A percentile compares a stretch with the other conserved stretches of the same genome.
phyloP scores from a whole-genome alignment of 1,140 invertebrate genomes.

The Psilanteris sp. region DNA sequence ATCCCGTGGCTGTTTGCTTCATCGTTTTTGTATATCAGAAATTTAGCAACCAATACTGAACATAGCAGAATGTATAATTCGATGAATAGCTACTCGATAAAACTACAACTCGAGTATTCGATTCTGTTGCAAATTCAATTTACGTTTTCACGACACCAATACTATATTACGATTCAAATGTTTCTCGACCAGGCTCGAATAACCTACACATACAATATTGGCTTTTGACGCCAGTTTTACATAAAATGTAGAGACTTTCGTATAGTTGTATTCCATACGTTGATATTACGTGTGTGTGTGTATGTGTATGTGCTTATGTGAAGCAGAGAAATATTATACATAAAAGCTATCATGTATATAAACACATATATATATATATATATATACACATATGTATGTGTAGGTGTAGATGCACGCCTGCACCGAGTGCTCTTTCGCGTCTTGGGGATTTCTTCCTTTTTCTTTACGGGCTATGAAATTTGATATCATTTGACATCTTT shows the following conservation, averaged over 20 bases:
- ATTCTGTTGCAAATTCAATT: slow-evolving; percentile 60
- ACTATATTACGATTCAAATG: slow-evolving; percentile 54
- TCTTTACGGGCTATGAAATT: slow-evolving; percentile 45
- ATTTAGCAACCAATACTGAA: slow-evolving; percentile 45
- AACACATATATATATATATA: not conserved
- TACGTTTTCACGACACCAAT: slow-evolving; percentile 56
- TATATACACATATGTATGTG: not conserved
- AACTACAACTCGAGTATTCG: slow-evolving; percentile 55
- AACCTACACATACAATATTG: slow-evolving; percentile 54
- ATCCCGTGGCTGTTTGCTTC: slow-evolving; percentile 18
- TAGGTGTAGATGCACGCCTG: not conserved
- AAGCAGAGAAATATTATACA: too few relatives aligned
- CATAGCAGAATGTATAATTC: slow-evolving; percentile 47
- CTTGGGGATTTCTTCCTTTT: slow-evolving; percentile 18
- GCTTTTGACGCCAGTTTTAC: slow-evolving; percentile 55
- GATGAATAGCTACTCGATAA: slow-evolving; percentile 59
- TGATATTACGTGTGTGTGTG: too few relatives aligned
- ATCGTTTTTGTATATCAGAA: slow-evolving; percentile 46
- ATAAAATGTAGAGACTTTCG: slow-evolving; percentile 49
- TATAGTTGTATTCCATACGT: not conserved
- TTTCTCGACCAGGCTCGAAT: slow-evolving; percentile 47
- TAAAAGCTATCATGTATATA: too few relatives aligned
- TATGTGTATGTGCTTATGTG: too few relatives aligned
- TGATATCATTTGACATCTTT: slow-evolving; percentile 46
- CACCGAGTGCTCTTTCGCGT: slow-evolving; percentile 9